These are phyloP conservation scores for Cosmorhoe ocellata DNA, from an alignment of 2,888 invertebrate genomes.

Conservation along the genomic window DNA sequence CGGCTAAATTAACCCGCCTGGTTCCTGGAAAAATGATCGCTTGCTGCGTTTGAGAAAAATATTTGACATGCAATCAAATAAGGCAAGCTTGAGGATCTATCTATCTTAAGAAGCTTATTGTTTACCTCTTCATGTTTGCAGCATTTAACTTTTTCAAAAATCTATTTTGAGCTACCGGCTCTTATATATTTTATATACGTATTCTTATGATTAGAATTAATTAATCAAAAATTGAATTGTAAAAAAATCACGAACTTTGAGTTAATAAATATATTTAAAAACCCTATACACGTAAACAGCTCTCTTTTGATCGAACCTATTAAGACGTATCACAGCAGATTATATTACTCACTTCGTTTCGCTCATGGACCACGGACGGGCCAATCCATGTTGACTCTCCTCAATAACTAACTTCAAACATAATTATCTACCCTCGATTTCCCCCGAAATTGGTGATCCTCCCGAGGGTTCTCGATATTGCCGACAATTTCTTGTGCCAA, in stretches of 20 bases:
- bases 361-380: conserved; percentile 30
- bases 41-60: conserved; percentile 30
- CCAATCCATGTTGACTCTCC: conserved; percentile 76
- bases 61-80: conserved; percentile 21
- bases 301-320: not conserved
- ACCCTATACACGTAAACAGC: not conserved
- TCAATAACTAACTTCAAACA: conserved; percentile 81
- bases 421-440: conserved; percentile 79
- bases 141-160: too few relatives aligned
- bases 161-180: too few relatives aligned
- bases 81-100: conserved; percentile 3
- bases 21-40: conserved; percentile 64
- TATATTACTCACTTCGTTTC: conserved; percentile 6
- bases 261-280: too few relatives aligned
- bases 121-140: too few relatives aligned
- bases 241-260: too few relatives aligned
- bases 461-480: conserved; percentile 70
- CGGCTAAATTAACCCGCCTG: conserved; percentile 68
- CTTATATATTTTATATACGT: too few relatives aligned
- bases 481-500: conserved; percentile 79
- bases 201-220: too few relatives aligned
- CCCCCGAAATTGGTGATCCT: conserved; percentile 76
- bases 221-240: too few relatives aligned
- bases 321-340: conserved; percentile 12
- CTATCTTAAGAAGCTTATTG: too few relatives aligned